Percentiles rank a stretch among this genome's conserved stretches.
Evolutionary conservation across 2,797 vertebrate species (phyloP).

Genomic region (Gymnoscopelus microlampas): DNA sequence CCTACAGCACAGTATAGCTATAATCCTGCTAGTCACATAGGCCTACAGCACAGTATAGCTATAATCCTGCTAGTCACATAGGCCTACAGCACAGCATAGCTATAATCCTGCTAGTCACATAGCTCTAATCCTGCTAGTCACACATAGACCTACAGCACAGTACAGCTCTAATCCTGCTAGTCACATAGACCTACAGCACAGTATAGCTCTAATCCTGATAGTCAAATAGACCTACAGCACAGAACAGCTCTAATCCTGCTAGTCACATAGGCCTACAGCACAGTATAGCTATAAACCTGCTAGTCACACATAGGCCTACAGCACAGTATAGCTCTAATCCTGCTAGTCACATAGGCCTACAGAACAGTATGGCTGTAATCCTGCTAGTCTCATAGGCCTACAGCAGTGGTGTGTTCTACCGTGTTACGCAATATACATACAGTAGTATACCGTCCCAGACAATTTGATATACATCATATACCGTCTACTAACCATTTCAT

Average conservation of each 20-base stretch:
- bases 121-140: conserved; percentile 1
- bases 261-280: conserved; percentile 51
- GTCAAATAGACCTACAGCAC: too few relatives aligned
- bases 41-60: conserved; percentile 9
- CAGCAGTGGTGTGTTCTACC: too few relatives aligned
- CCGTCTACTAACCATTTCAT: not conserved
- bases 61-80: conserved; percentile 50
- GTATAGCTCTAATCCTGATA: too few relatives aligned
- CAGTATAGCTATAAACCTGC: conserved; percentile 7
- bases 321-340: conserved; percentile 58
- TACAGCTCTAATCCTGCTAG: not conserved
- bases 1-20: conserved; percentile 15
- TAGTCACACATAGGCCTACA: not conserved
- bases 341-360: conserved; percentile 5
- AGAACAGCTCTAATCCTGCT: conserved; percentile 20
- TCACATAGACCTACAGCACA: not conserved
- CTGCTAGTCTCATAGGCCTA: not conserved
- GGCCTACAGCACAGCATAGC: too few relatives aligned
- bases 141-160: not conserved
- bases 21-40: conserved; percentile 11
- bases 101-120: conserved; percentile 1
- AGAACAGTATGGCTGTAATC: conserved; percentile 42
- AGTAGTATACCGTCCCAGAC: too few relatives aligned
- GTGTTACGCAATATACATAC: too few relatives aligned
- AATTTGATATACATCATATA: too few relatives aligned